Conservation (phyloP, 2,113 vertebrate species). For the Anarhynchus alexandrinus region DNA sequence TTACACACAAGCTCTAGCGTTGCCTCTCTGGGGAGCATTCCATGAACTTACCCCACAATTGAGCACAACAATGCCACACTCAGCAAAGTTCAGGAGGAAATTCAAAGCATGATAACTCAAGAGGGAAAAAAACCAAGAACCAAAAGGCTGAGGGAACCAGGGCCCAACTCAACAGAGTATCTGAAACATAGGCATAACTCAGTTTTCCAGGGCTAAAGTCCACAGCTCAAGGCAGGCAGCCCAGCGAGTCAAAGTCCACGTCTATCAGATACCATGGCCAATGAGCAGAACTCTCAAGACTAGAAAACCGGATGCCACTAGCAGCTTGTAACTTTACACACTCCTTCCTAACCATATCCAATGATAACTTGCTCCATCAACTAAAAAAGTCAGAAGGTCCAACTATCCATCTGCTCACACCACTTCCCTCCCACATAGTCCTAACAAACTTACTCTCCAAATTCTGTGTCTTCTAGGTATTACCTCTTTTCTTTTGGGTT, state of each 20-base stretch:
- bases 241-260: rapidly evolving
- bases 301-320: not conserved
- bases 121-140: not conserved
- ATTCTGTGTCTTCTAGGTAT: too few species aligned
- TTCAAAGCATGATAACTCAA: not conserved
- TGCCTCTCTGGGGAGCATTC: not conserved
- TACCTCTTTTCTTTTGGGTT: not conserved
- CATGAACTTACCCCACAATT: not conserved
- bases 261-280: not conserved
- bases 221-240: not conserved
- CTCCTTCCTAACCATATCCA: not conserved
- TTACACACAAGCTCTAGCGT: not conserved
- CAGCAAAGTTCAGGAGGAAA: not conserved
- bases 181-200: not conserved
- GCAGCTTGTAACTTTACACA: not conserved
- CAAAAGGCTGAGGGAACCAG: not conserved
- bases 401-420: not conserved
- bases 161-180: not conserved
- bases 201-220: not conserved
- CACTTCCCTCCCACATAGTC: not conserved
- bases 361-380: not conserved
- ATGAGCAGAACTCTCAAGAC: not conserved
- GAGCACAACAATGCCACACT: not conserved
- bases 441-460: not conserved
- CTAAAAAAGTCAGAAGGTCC: not conserved